A percentile compares a stretch with the other conserved stretches of the same genome.
phyloP scores from a whole-genome alignment of 2,888 invertebrate genomes.

The Polydesmus complanatus region DNA sequence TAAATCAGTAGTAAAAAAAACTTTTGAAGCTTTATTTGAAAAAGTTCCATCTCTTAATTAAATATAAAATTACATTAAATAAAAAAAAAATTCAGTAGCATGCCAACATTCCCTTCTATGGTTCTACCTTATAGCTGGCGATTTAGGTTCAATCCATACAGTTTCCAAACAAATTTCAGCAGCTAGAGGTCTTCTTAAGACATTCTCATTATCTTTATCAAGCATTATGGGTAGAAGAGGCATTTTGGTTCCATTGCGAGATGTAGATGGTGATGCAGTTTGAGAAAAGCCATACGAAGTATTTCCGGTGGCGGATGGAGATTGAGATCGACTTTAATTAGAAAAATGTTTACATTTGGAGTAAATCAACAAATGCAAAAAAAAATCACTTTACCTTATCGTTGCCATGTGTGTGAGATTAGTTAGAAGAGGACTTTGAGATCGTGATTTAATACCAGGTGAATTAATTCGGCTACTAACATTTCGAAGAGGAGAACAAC shows the following conservation, averaged over 20 bases:
- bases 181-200: slow-evolving; percentile 46
- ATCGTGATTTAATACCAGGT: slow-evolving; percentile 23
- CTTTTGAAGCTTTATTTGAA: slow-evolving; percentile 46
- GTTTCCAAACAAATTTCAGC: slow-evolving; percentile 80
- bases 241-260: slow-evolving; percentile 1
- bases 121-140: slow-evolving; percentile 12
- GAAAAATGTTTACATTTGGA: not conserved
- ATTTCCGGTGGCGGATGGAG: slow-evolving; percentile 31
- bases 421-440: slow-evolving; percentile 23
- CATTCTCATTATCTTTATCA: slow-evolving; percentile 20
- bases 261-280: slow-evolving; percentile 24
- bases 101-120: slow-evolving; percentile 23
- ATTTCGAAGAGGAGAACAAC: slow-evolving; percentile 27
- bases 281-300: slow-evolving; percentile 26
- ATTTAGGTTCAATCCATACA: slow-evolving; percentile 61
- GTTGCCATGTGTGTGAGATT: slow-evolving; percentile 23
- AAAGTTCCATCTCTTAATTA: slow-evolving; percentile 8
- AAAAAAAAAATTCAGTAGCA: slow-evolving; percentile 24
- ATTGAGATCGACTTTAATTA: slow-evolving; percentile 37
- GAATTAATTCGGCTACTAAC: slow-evolving; percentile 28
- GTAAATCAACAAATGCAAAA: not conserved
- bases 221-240: slow-evolving; percentile 23
- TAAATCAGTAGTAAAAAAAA: slow-evolving; percentile 71
- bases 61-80: slow-evolving; percentile 15
- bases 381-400: slow-evolving; percentile 21